Evolutionary conservation across 2,888 invertebrate genomes (phyloP).

Genomic region (Euspilapteryx auroguttella): DNA sequence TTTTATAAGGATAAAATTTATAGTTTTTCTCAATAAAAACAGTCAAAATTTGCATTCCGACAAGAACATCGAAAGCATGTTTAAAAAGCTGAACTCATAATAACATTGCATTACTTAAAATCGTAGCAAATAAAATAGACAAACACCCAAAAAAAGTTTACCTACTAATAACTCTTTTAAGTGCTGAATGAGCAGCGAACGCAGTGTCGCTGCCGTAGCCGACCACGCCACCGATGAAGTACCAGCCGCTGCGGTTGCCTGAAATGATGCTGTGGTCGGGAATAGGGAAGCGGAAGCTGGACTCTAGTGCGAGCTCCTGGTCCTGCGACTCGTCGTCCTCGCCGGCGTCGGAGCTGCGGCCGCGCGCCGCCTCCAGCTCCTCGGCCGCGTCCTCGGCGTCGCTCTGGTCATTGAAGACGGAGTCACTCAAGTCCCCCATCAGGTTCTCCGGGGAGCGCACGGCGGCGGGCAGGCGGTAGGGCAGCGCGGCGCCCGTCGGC

Average conservation of each 20-base stretch:
- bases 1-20: no score
- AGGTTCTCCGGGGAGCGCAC: slow-evolving; percentile 64
- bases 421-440: slow-evolving; percentile 64
- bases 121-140: no score
- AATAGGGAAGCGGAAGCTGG: slow-evolving; percentile 44
- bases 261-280: slow-evolving; percentile 65
- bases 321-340: not conserved
- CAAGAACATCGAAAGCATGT: no score
- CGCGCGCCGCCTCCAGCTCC: slow-evolving; percentile 63
- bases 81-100: no score
- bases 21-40: no score
- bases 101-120: no score
- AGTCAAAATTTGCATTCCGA: no score
- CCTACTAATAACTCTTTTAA: slow-evolving; percentile 81
- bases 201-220: slow-evolving; percentile 68
- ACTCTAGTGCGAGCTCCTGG: not conserved
- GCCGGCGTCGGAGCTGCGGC: slow-evolving; percentile 32
- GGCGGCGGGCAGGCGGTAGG: slow-evolving; percentile 39
- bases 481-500: slow-evolving; percentile 24
- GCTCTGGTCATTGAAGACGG: slow-evolving; percentile 66
- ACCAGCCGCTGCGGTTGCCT: slow-evolving; percentile 77
- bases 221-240: slow-evolving; percentile 80
- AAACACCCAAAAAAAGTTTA: slow-evolving; percentile 63
- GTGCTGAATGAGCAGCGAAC: slow-evolving; percentile 69
- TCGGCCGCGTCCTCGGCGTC: slow-evolving; percentile 67